Conservation (phyloP, 2,797 vertebrate genomes). For the Steatocranus sp. region DNA sequence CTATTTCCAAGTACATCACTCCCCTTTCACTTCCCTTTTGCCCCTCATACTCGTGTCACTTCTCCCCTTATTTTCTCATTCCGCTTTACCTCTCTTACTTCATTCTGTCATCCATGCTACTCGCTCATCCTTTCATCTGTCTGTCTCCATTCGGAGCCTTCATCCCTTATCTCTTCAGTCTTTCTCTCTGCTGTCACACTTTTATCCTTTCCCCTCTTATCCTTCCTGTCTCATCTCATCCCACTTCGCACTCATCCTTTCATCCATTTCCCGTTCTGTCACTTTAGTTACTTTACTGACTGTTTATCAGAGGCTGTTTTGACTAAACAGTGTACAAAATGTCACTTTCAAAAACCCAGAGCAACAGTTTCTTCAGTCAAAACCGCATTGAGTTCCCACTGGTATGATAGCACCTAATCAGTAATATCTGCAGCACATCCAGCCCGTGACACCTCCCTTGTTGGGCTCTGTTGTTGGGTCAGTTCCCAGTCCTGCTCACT, state of each 20-base stretch:
- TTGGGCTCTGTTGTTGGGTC: conserved; percentile 59
- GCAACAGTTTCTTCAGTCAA: neutral
- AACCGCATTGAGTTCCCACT: neutral
- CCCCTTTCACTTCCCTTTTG: neutral
- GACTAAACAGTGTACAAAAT: conserved; percentile 32
- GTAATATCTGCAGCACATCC: neutral
- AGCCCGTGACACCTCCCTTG: conserved; percentile 48
- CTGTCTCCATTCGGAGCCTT: conserved; percentile 35
- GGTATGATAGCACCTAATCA: neutral
- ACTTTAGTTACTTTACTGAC: conserved; percentile 34
- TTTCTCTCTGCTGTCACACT: conserved; percentile 37
- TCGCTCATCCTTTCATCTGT: conserved; percentile 43
- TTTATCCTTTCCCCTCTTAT: conserved; percentile 49
- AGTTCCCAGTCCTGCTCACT: conserved; percentile 68
- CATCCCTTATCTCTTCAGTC: conserved; percentile 41
- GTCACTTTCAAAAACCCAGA: conserved; percentile 17
- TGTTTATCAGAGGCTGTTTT: conserved; percentile 38
- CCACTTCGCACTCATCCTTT: conserved; percentile 32
- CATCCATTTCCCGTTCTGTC: conserved; percentile 37
- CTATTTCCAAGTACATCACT: neutral
- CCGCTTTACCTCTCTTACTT: conserved; percentile 16
- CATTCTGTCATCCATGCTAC: conserved; percentile 38
- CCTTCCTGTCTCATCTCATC: conserved; percentile 45
- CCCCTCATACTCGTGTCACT: neutral
- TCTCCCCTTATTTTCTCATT: conserved; percentile 5